phyloP scores from a whole-genome alignment of 2,113 vertebrate genomes.

The Nerophis lumbriciformis region DNA sequence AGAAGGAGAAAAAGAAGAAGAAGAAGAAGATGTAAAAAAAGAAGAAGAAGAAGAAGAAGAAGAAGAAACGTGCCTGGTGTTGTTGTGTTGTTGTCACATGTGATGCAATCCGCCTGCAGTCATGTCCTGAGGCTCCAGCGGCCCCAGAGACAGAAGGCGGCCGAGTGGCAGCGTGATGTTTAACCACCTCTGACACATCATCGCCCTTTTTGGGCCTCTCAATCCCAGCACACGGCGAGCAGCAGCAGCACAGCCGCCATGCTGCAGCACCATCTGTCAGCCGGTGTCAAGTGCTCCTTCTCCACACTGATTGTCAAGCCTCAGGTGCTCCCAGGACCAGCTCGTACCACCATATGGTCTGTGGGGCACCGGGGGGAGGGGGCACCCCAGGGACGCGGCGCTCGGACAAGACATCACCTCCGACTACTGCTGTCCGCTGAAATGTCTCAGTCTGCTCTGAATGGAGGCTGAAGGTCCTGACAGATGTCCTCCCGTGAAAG shows the following conservation, averaged over 20 bases:
- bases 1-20: too few species aligned
- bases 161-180: slow-evolving; percentile 64
- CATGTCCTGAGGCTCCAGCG: slow-evolving; percentile 49
- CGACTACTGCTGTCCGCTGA: slow-evolving; percentile 32
- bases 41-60: not conserved
- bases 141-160: slow-evolving; percentile 63
- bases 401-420: slow-evolving; percentile 44
- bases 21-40: too few species aligned
- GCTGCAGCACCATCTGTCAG: slow-evolving; percentile 75
- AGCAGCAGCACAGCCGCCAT: slow-evolving; percentile 40
- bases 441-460: slow-evolving; percentile 28
- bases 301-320: slow-evolving; percentile 73
- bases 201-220: slow-evolving; percentile 61
- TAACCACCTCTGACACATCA: slow-evolving; percentile 72
- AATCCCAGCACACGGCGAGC: slow-evolving; percentile 48
- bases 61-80: not conserved
- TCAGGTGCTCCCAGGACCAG: slow-evolving; percentile 66
- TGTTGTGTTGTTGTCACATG: slow-evolving; percentile 40
- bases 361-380: slow-evolving; percentile 41
- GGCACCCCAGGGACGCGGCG: slow-evolving; percentile 56
- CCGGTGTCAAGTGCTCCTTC: slow-evolving; percentile 75
- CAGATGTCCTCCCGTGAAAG: slow-evolving; percentile 21
- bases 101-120: slow-evolving; percentile 61
- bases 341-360: slow-evolving; percentile 71
- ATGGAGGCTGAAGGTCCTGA: slow-evolving; percentile 37